Evolutionary conservation across 2,113 vertebrate genomes (phyloP), one percentile per base, ranked within the genome.

Genomic region (Coregonus clupeaformis): DNA sequence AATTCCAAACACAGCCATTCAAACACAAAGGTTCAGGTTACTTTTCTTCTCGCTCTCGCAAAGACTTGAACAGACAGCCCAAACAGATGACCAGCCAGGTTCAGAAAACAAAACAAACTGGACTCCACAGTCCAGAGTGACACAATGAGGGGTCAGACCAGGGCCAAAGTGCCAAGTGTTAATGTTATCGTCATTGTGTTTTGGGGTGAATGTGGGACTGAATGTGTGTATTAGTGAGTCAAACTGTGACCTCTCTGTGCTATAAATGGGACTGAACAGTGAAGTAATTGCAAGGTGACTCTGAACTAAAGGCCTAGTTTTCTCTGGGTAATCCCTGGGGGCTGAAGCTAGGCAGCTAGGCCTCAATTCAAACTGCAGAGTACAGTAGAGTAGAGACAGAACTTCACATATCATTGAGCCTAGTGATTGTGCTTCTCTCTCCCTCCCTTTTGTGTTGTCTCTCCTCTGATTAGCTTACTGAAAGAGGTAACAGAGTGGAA

Each of bases 1-100:
- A 60, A 71, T 45, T 68, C 77, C 64, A 72, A 74, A 76, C 57
- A 24, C 36, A 73, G 76, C 49, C 74, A 25, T 80, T 79, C 11
- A 24, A 69, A 77, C 68, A 82, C 77, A 87, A 78, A 79, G 73
- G 67, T 70, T 60, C 47, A 7, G 29, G 13, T 73, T 73, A 80
- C 60, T 42, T 72, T 65, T 78, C 20, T 20, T 20, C 52, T 20
- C 52, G 1, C 60, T 76, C 60, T 59, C 13, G 3, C 65, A 30
- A 69, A 66, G 80, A 80, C 20, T 30, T 70, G 70, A 0, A 66
- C 74, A 77, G 80, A 70, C 36, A 22, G 57, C 80, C 65, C 65
- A 84, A 85, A 83, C 76, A 59, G 25, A 42, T 42, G 47, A 32
- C 25, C 27, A 68, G 55, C 27, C 9, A 68, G 47, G 66, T 81